Evolutionary conservation across 2,797 vertebrate species (phyloP).

Genomic region (Macropus fuliginosus): DNA sequence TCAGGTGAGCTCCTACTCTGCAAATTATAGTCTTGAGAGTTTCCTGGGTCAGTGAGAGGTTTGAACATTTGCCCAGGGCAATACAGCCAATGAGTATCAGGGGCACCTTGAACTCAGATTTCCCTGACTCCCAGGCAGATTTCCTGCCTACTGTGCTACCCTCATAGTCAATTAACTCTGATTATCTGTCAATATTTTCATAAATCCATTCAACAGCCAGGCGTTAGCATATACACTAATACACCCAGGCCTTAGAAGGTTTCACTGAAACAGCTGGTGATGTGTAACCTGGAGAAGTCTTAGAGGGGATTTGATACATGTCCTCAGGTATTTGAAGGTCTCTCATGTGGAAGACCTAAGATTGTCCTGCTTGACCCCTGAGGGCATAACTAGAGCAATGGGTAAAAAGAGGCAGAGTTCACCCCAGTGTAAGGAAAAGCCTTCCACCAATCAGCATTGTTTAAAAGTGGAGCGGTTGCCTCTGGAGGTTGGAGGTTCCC

Average conservation of each 20-base stretch:
- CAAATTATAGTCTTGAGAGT: neutral
- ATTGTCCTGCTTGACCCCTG: neutral
- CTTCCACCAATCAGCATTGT: neutral
- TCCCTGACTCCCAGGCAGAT: neutral
- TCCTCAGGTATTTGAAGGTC: neutral
- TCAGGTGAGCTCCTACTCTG: neutral
- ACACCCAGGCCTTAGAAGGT: neutral
- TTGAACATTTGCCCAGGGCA: neutral
- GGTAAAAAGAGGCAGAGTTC: neutral
- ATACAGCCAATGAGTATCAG: neutral
- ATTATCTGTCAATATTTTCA: neutral
- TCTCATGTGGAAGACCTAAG: neutral
- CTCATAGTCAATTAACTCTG: neutral
- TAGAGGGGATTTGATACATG: neutral
- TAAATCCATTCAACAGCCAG: neutral
- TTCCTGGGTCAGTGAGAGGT: neutral
- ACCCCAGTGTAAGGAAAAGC: neutral
- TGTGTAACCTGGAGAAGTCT: neutral
- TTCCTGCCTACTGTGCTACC: neutral
- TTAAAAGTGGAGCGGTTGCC: neutral
- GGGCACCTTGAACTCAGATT: neutral
- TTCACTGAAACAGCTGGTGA: neutral
- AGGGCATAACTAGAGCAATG: neutral
- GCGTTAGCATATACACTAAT: neutral
- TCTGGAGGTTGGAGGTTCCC: neutral